These are phyloP conservation scores for Coreoperca whiteheadi DNA, from an alignment of 2,113 vertebrate species.

Conservation along the genomic window DNA sequence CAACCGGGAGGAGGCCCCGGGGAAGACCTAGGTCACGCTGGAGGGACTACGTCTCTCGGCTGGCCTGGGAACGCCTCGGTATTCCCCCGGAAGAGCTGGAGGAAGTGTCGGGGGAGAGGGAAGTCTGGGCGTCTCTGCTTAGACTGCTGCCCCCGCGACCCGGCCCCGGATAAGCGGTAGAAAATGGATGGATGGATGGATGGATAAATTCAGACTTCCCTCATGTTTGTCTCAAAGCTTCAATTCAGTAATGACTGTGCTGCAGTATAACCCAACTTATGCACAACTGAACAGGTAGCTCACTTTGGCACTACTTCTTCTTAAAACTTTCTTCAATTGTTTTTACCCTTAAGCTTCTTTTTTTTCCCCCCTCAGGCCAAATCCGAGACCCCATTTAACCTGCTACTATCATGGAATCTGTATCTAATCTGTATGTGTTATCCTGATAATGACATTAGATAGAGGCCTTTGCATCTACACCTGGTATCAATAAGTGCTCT, in stretches of 20 bases:
- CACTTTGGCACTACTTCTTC: not conserved
- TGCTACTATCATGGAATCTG: not conserved
- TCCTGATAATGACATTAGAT: slow-evolving; percentile 21
- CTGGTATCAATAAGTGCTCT: slow-evolving; percentile 6
- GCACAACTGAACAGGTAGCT: slow-evolving; percentile 17
- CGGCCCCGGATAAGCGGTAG: no score
- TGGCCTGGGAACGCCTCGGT: no score
- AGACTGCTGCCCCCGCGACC: no score
- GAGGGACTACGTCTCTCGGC: no score
- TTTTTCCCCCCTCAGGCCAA: not conserved
- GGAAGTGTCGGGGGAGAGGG: no score
- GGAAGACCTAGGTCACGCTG: no score
- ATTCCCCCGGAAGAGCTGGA: no score
- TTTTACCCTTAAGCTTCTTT: not conserved
- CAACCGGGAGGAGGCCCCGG: no score
- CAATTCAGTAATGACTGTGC: slow-evolving; percentile 24
- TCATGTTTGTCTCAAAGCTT: slow-evolving; percentile 36
- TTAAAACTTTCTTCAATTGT: not conserved
- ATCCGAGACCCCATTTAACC: not conserved
- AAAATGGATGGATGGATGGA: no score
- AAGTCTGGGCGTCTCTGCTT: no score
- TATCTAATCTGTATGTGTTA: not conserved
- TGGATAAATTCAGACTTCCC: slow-evolving; percentile 46
- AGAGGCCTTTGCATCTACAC: slow-evolving; percentile 2
- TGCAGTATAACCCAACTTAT: slow-evolving; percentile 29